Conservation (phyloP, 2,797 vertebrate species). For the Pseudomugil tenellus region DNA sequence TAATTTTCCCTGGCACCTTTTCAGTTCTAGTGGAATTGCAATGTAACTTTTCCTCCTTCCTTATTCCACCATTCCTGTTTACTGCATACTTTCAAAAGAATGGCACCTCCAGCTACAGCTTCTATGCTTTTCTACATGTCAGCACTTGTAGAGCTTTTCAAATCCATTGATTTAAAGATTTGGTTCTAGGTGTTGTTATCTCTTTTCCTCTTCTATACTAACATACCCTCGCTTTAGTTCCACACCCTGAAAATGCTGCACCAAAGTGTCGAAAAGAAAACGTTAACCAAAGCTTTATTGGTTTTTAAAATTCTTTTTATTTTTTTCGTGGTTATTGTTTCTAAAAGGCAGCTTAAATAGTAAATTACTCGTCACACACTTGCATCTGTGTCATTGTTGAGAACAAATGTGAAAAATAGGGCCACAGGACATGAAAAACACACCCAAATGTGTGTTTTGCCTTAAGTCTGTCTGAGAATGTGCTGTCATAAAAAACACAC, state of each 20-base stretch:
- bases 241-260: slow-evolving; percentile 10
- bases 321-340: no score
- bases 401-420: slow-evolving; percentile 26
- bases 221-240: background rate
- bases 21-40: background rate
- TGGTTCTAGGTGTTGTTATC: slow-evolving; percentile 41
- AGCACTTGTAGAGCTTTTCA: slow-evolving; percentile 45
- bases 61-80: background rate
- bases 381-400: slow-evolving; percentile 35
- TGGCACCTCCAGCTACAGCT: slow-evolving; percentile 14
- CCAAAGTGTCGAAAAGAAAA: slow-evolving; percentile 14
- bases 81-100: background rate
- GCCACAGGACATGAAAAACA: slow-evolving; percentile 16
- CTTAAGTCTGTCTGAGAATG: slow-evolving; percentile 3
- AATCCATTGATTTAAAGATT: slow-evolving; percentile 59
- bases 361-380: slow-evolving; percentile 43
- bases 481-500: background rate
- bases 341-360: no score
- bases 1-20: background rate
- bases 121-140: slow-evolving; percentile 15
- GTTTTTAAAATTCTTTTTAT: no score
- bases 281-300: slow-evolving; percentile 7
- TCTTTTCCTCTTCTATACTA: background rate
- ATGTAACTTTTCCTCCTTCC: background rate
- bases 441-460: slow-evolving; percentile 17